These are phyloP conservation scores for Holcopasites calliopsidis DNA, from an alignment of 1,140 invertebrate genomes.

Conservation along the genomic window DNA sequence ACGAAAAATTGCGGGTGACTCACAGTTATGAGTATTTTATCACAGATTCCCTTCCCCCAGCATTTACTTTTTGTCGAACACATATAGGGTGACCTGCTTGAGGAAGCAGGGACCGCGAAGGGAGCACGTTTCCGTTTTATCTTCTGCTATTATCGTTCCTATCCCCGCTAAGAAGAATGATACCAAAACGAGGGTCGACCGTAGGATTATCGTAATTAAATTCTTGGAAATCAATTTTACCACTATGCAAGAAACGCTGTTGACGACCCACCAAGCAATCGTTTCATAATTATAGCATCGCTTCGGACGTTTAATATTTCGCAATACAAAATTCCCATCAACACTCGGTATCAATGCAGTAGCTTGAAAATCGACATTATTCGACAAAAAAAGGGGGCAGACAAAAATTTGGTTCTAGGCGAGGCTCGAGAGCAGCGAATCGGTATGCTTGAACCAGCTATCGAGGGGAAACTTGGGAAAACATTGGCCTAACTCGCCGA, in stretches of 20 bases:
- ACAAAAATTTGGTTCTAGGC: constrained; percentile 16
- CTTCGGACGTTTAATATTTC: too few relatives aligned
- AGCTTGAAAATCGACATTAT: too few relatives aligned
- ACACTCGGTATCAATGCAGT: too few relatives aligned
- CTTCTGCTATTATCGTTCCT: constrained; percentile 18
- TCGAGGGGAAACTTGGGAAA: constrained; percentile 24
- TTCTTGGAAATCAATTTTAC: constrained; percentile 45
- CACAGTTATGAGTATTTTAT: constrained; percentile 4
- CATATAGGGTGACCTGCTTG: constrained; percentile 3
- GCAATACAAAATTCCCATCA: too few relatives aligned
- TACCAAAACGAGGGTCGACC: background rate
- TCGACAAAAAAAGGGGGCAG: too few relatives aligned
- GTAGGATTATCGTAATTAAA: constrained; percentile 5
- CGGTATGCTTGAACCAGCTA: background rate
- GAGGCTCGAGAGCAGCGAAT: background rate
- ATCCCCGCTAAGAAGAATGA: constrained; percentile 13
- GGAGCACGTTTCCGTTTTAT: constrained; percentile 46
- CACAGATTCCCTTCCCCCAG: background rate
- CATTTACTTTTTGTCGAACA: background rate
- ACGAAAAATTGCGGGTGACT: background rate
- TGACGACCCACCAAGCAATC: background rate
- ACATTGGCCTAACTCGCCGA: constrained; percentile 25
- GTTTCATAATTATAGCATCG: constrained; percentile 25
- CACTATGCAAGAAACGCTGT: constrained; percentile 34
- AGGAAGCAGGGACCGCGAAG: constrained; percentile 24